Evolutionary conservation across 2,888 invertebrate genomes (phyloP), one percentile per base, ranked within the genome.

Genomic region (Ophioninae sp.): DNA sequence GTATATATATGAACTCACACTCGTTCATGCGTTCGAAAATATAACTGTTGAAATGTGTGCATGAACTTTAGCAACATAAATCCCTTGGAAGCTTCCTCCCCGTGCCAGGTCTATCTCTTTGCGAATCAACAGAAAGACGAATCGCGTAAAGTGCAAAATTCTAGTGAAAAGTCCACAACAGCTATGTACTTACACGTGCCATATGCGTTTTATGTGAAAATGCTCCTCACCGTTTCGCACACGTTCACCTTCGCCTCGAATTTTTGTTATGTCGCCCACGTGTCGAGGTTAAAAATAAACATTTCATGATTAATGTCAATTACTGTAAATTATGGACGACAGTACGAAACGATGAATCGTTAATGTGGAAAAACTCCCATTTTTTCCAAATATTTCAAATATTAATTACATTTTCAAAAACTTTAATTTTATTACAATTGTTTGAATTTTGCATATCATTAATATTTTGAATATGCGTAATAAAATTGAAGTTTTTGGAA

Each of bases 61-160:
- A 30, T 63, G 44, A 63, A 51, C 59, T 30, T 58, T 72, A 37
- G 65, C 37, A 65, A 58, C 41, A 58, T 72, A 72, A 79, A 72
- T 79, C 78, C 58, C 58, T 41, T 51, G 67, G 65, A 39, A 51
- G 20, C 65, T 13, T 68, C 51, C 75, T 76, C 84, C 77, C 73
- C 83, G 82, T 65, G 87, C 87, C 85, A 85, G 75, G 85, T 82
- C 73, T 85, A 87, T 86, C 87, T 88, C 86, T 87, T 85, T 82
- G 83, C 79, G 86, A 86, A 87, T 86, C 74, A 83, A 85, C 85
- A 85, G 84, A 85, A 88, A 81, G 81, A 86, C 79, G 30, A 79
- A 41, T 67, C 67, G 30, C 67, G 59, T 76, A 76, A 20, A 22
- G 37, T 30, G 10, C 39, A 13, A 13, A 30, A 30, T 58, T 65